Conservation (phyloP, 1,140 invertebrate genomes). For the Varroa destructor region DNA sequence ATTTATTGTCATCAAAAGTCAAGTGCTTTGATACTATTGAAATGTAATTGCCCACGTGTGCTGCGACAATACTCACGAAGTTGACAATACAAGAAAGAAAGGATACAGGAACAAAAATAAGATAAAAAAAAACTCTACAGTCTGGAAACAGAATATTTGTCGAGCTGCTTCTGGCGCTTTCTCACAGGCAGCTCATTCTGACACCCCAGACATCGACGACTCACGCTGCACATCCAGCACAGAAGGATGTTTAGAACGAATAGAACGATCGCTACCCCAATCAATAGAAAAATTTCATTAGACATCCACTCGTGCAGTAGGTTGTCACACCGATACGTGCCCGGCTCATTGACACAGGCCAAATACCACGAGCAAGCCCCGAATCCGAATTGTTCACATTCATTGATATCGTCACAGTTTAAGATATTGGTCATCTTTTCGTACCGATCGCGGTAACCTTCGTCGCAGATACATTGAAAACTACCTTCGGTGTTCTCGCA, state of each 20-base stretch:
- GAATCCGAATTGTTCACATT: slow-evolving; percentile 9
- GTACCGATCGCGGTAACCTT: slow-evolving; percentile 8
- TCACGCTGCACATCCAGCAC: neutral
- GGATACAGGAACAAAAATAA: too few species aligned
- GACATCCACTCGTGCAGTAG: slow-evolving; percentile 4
- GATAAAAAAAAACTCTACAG: neutral
- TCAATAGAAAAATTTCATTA: slow-evolving; percentile 11
- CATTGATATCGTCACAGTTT: slow-evolving; percentile 10
- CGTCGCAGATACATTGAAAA: neutral
- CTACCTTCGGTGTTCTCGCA: slow-evolving; percentile 3
- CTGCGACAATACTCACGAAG: too few species aligned
- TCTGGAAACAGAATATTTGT: slow-evolving; percentile 11
- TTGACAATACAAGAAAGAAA: too few species aligned
- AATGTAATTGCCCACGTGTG: too few species aligned
- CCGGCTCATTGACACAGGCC: neutral
- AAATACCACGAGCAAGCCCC: slow-evolving; percentile 16
- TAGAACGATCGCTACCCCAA: neutral
- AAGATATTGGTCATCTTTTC: neutral
- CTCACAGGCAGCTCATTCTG: slow-evolving; percentile 5
- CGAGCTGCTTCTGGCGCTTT: slow-evolving; percentile 12
- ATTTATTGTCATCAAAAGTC: too few species aligned
- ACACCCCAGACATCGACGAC: neutral
- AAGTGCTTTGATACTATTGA: too few species aligned
- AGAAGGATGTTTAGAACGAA: slow-evolving; percentile 1
- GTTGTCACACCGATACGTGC: slow-evolving; percentile 19